Conservation (phyloP, 2,888 invertebrate genomes). For the Hyposoter didymator region DNA sequence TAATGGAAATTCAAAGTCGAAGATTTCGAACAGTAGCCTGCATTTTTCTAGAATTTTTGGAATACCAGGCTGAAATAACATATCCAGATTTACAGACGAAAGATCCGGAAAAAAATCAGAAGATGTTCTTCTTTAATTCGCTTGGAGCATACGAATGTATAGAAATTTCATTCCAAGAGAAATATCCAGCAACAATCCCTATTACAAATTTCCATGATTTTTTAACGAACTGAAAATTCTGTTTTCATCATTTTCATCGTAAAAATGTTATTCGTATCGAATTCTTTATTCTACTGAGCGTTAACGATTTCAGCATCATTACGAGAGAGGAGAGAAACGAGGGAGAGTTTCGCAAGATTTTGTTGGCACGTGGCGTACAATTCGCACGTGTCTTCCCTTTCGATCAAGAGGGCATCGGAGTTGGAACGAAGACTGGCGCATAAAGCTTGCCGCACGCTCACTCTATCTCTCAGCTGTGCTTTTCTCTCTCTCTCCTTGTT, state of each 20-base stretch:
- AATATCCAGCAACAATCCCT: neutral
- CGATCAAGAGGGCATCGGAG: slow-evolving; percentile 40
- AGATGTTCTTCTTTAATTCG: neutral
- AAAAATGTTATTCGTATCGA: neutral
- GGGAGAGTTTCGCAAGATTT: slow-evolving; percentile 20
- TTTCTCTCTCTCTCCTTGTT: slow-evolving; percentile 30
- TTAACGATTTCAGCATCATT: neutral
- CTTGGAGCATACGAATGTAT: neutral
- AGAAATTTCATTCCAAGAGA: neutral
- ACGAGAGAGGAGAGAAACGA: neutral
- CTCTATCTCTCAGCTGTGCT: slow-evolving; percentile 48
- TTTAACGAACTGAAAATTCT: neutral
- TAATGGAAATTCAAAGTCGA: too few species aligned
- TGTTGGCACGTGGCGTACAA: slow-evolving; percentile 57
- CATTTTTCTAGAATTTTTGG: too few species aligned
- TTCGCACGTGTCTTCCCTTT: slow-evolving; percentile 60
- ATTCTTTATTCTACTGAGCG: neutral
- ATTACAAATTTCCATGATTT: neutral
- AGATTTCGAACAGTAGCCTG: too few species aligned
- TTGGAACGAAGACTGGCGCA: slow-evolving; percentile 39
- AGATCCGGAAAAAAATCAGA: neutral
- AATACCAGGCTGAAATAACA: too few species aligned
- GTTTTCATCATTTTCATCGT: neutral
- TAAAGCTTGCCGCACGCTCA: slow-evolving; percentile 14
- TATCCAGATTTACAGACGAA: too few species aligned